Conservation (phyloP, 2,797 vertebrate genomes). For the Gastrophryne carolinensis region DNA sequence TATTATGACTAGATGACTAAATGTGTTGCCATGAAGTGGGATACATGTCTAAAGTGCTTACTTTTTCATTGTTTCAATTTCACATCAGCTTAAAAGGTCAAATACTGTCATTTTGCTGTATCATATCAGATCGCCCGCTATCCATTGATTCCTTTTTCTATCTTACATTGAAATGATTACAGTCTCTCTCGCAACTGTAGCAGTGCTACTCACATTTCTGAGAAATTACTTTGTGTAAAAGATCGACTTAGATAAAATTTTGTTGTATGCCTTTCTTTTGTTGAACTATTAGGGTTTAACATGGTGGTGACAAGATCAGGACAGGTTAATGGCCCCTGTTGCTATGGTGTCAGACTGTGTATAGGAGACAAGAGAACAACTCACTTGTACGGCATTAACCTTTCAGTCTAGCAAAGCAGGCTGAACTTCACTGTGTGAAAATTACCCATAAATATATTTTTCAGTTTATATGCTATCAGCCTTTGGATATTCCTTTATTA, state of each 20-base stretch:
- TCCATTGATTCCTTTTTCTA: slow-evolving; percentile 69
- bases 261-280: slow-evolving; percentile 73
- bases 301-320: slow-evolving; percentile 73
- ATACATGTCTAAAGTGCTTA: neutral
- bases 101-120: slow-evolving; percentile 62
- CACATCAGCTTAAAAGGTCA: slow-evolving; percentile 44
- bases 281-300: slow-evolving; percentile 73
- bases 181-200: slow-evolving; percentile 60
- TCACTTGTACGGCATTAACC: slow-evolving; percentile 52
- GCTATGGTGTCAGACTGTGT: slow-evolving; percentile 66
- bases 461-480: no score
- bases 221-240: slow-evolving; percentile 76
- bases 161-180: slow-evolving; percentile 66
- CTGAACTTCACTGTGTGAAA: slow-evolving; percentile 15
- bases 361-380: slow-evolving; percentile 66
- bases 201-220: slow-evolving; percentile 73
- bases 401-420: neutral
- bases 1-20: neutral
- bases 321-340: slow-evolving; percentile 66
- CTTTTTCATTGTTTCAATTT: slow-evolving; percentile 56
- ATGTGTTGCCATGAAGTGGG: neutral
- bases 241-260: slow-evolving; percentile 72
- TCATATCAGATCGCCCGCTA: slow-evolving; percentile 63
- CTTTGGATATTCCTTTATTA: no score
- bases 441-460: neutral